Evolutionary conservation across 2,113 vertebrate genomes (phyloP), one percentile per base, ranked within the genome.

Genomic region (Uropsilus gracilis): DNA sequence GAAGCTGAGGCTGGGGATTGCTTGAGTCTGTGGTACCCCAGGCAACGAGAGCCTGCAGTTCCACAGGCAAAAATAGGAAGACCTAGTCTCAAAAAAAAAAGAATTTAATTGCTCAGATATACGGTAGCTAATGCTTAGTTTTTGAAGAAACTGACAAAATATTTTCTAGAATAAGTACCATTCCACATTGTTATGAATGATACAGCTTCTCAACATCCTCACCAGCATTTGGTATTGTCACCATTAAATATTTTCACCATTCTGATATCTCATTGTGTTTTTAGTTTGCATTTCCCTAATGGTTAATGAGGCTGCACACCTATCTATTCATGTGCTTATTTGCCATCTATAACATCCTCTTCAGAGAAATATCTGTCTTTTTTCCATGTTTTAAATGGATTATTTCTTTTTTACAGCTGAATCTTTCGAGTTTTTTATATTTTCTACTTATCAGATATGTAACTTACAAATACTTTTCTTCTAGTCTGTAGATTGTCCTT

Each of bases 371-470:
- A 22, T 63, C 37, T 90, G 34, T 91, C 37, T 85, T 85, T 73
- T 73, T 66, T 30, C n/a, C 34, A 46, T 69, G 90, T 71, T 93
- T 32, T 48, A 95, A 92, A 1, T 82, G 22, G 20, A 42, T 34
- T 81, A 18, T 63, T 69, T 80, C 4, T 73, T 63, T 92, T 86
- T 73, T 37, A 76, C 9, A 75, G 3, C 12, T 89, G 39, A 48
- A 12, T 75, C 90, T 75, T 93, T 24, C 93, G 44, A 75, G 68
- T 86, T 82, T 34, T 93, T 89, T 34, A 55, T 77, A 77, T 30
- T 46, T 32, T 73, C 39, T 73, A 81, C 81, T 50, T 90, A 28
- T 76, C 16, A 76, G 75, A 91, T 48, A 81, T 7, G 2, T 63
- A 11, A 1, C 14, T 78, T 78, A 16, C 26, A 89, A 80, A 76